Base-by-base conservation (phyloP, 2,113 vertebrate species). In the Daubentonia madagascariensis region DNA sequence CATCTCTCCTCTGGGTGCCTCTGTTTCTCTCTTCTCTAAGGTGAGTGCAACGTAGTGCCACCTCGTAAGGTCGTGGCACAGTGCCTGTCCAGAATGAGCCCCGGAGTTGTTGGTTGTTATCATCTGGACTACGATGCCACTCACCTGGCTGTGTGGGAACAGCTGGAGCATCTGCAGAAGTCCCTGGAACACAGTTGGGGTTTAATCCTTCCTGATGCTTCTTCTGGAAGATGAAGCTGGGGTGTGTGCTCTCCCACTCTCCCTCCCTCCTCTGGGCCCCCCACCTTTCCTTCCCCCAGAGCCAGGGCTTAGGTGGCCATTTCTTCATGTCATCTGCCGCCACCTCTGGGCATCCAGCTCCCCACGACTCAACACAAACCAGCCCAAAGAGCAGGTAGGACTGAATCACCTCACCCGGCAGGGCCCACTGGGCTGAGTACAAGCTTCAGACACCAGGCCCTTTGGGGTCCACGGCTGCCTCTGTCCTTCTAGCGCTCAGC, bases 321-420 rank as follows among this genome's bases (percentile, higher is more conserved):
- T 97, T 97, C 97, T 98, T 95, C 98, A 85, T 98, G 98, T 97
- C 97, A 73, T 95, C 98, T 96, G 95, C 98, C 98, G 98, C 98
- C 43, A 48, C 98, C 98, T 97, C 98, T 94, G 98, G 96, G 98
- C 98, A 97, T 97, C 97, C 97, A 93, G 97, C 98, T 97, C 98
- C 98, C 97, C 97, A 98, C 98, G 22, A 43, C 40, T 13, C 40
- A 73, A 98, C 98, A 98, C 98, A 98, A 98, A 98, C 97, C 98
- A 98, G 97, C 98, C 96, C 61, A 98, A 97, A 98, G 98, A 96
- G 13, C 98, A 97, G 95, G 94, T 96, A 72, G 68, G 59, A 92
- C 96, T 98, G 98, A 98, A 98, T 99, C 98, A 98, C 96, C 84
- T 72, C 59, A 59, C 3, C 8, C 98, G 98, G 99, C 98, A 97